A percentile compares a stretch with the other conserved stretches of the same genome.
Conservation (phyloP, 2,888 invertebrate genomes). For the Agrypnus murinus region DNA sequence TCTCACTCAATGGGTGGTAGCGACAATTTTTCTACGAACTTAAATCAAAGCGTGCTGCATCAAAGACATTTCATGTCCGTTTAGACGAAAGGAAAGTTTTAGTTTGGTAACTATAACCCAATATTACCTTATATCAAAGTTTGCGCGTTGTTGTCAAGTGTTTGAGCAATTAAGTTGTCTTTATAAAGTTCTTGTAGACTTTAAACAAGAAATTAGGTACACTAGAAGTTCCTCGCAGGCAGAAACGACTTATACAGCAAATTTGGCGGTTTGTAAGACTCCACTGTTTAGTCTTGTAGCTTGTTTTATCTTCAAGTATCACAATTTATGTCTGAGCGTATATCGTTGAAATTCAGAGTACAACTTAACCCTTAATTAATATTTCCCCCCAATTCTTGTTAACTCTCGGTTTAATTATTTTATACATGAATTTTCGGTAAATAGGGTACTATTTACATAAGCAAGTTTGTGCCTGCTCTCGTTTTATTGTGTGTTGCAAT, state of each 20-base stretch:
- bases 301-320: constrained; percentile 35
- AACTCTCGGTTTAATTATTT: constrained; percentile 37
- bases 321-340: constrained; percentile 29
- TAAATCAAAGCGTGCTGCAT: too few relatives aligned
- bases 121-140: constrained; percentile 1
- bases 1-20: too few relatives aligned
- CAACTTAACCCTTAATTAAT: constrained; percentile 39
- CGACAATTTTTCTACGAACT: too few relatives aligned
- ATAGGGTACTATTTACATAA: constrained; percentile 32
- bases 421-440: constrained; percentile 34
- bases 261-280: constrained; percentile 24
- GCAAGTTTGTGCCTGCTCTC: constrained; percentile 18
- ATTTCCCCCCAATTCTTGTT: constrained; percentile 35
- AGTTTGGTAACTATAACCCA: too few relatives aligned
- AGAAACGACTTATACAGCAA: constrained; percentile 25
- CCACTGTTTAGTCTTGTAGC: constrained; percentile 25
- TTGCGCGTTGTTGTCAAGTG: constrained; percentile 12
- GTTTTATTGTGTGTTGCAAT: constrained; percentile 42
- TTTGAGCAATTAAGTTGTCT: constrained; percentile 33
- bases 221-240: constrained; percentile 10
- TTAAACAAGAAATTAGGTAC: constrained; percentile 38
- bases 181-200: constrained; percentile 38
- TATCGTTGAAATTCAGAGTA: constrained; percentile 35
- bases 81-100: too few relatives aligned
- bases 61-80: too few relatives aligned